A percentile compares a stretch with the other conserved stretches of the same genome.
Evolutionary conservation across 2,888 invertebrate species (phyloP).

Genomic region (Pristionchus japonicus): DNA sequence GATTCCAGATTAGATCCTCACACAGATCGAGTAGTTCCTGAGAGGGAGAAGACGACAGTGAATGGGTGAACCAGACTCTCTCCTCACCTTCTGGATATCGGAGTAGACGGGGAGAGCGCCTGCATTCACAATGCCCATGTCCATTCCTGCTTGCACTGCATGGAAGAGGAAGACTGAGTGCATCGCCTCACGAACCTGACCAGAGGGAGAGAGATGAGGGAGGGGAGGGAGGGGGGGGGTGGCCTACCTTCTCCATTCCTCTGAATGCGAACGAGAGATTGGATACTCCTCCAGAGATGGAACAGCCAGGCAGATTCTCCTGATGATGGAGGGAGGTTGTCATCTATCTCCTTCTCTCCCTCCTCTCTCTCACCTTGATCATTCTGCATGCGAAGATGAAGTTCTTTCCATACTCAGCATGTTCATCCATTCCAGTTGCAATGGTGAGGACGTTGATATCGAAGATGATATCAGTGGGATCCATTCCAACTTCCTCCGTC

Average conservation of each 20-base stretch:
- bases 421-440: slow-evolving; percentile 81
- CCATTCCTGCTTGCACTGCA: slow-evolving; percentile 80
- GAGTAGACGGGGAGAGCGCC: slow-evolving; percentile 79
- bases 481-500: slow-evolving; percentile 78
- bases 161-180: slow-evolving; percentile 80
- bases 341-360: neutral
- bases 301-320: slow-evolving; percentile 77
- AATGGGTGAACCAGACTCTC: neutral
- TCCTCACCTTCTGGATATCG: slow-evolving; percentile 77
- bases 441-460: slow-evolving; percentile 81
- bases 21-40: slow-evolving; percentile 58
- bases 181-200: slow-evolving; percentile 62
- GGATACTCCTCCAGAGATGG: slow-evolving; percentile 80
- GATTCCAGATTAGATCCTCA: slow-evolving; percentile 79
- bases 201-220: neutral
- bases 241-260: slow-evolving; percentile 78
- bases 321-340: slow-evolving; percentile 52
- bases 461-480: slow-evolving; percentile 80
- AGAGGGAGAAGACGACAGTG: neutral
- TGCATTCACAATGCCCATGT: slow-evolving; percentile 81
- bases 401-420: slow-evolving; percentile 79
- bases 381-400: slow-evolving; percentile 79
- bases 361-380: slow-evolving; percentile 77
- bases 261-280: slow-evolving; percentile 81
- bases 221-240: neutral